These are phyloP conservation scores for Mesitornis unicolor DNA, from an alignment of 2,113 vertebrate species.

Conservation along the genomic window DNA sequence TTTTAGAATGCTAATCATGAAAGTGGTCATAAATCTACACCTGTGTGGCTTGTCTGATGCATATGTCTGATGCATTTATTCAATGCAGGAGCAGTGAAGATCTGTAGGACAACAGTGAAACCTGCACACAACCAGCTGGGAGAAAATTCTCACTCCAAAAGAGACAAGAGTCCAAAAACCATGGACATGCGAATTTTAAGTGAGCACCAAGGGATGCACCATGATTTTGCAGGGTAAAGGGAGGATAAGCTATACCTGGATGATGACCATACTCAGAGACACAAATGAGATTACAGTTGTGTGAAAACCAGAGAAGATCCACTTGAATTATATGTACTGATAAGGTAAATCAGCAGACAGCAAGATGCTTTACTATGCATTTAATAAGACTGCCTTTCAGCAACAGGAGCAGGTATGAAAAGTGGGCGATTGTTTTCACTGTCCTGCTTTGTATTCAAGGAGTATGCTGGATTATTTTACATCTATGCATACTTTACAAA, in stretches of 20 bases:
- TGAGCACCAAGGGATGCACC: background rate
- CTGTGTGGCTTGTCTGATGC: background rate
- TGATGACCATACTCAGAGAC: background rate
- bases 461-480: background rate
- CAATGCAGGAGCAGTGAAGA: background rate
- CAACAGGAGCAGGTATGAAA: background rate
- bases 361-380: background rate
- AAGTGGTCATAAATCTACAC: background rate
- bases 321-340: background rate
- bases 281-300: background rate
- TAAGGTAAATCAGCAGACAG: background rate
- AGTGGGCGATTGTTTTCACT: background rate
- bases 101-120: background rate
- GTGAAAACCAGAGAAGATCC: background rate
- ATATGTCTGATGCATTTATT: background rate
- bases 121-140: background rate
- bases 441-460: background rate
- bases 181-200: background rate
- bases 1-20: background rate
- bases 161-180: background rate
- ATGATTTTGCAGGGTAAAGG: background rate
- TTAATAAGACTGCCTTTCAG: background rate
- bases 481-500: background rate
- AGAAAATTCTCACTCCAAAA: background rate
- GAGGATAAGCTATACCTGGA: background rate